A percentile compares a stretch with the other conserved stretches of the same genome.
Evolutionary conservation across 2,113 vertebrate species (phyloP).

Genomic region (Mixornis gularis): DNA sequence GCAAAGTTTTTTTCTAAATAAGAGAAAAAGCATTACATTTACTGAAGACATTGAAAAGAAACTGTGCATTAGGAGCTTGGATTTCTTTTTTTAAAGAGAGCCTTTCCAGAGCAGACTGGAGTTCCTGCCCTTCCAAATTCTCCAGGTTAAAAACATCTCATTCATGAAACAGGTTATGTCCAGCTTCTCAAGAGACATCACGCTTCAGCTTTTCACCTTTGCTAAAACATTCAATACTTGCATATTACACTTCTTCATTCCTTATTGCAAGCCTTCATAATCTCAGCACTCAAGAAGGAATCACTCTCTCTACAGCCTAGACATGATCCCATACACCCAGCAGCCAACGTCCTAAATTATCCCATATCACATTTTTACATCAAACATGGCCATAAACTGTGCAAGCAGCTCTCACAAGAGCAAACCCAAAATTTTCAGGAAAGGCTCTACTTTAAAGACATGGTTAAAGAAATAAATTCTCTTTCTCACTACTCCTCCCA

Average conservation of each 20-base stretch:
- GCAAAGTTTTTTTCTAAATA: not conserved
- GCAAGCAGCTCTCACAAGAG: not conserved
- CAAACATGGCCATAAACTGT: not conserved
- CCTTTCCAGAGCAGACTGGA: not conserved
- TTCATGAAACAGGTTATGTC: not conserved
- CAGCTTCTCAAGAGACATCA: not conserved
- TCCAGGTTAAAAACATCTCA: not conserved
- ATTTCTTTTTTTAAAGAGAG: not conserved
- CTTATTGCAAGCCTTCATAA: not conserved
- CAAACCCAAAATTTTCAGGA: not conserved
- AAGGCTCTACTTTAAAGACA: not conserved
- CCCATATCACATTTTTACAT: not conserved
- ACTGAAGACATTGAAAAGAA: not conserved
- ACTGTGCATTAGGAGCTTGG: not conserved
- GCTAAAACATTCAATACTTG: not conserved
- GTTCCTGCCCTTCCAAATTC: not conserved
- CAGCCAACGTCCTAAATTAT: not conserved
- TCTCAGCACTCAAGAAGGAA: not conserved
- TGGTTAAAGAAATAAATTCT: not conserved
- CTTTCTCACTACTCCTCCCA: not conserved
- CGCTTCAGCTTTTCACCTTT: not conserved
- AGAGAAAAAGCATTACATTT: not conserved
- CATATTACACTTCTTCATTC: not conserved
- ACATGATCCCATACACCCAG: not conserved
- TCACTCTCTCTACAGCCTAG: not conserved